Conservation (phyloP, 2,888 invertebrate genomes). For the Sminthurinus aureus region DNA sequence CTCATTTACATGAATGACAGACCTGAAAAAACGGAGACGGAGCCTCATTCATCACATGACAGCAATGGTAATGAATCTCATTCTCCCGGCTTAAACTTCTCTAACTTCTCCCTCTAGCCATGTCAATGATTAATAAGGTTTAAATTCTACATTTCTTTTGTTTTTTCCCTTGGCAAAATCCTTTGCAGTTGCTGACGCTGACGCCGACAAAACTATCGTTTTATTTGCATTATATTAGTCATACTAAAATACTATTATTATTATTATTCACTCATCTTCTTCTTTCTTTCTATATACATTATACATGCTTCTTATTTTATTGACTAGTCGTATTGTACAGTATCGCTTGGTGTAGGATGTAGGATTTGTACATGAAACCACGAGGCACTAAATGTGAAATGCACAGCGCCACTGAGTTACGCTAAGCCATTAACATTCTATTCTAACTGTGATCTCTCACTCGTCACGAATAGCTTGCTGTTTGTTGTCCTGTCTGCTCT, state of each 20-base stretch:
- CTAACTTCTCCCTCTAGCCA: background rate
- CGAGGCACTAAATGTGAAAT: too few species aligned
- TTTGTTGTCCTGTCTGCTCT: too few species aligned
- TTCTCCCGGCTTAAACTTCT: background rate
- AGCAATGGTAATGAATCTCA: conserved; percentile 14
- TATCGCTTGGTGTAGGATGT: too few species aligned
- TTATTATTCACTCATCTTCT: background rate
- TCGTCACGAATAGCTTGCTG: too few species aligned
- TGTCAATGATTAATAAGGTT: conserved; percentile 14
- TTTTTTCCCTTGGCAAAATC: background rate
- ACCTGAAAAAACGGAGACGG: background rate
- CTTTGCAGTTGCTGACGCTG: background rate
- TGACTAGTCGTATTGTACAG: too few species aligned
- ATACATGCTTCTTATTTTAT: too few species aligned
- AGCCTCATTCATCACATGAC: conserved; percentile 1
- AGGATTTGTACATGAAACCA: too few species aligned
- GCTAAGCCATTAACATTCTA: too few species aligned
- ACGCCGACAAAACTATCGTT: background rate
- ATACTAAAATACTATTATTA: conserved; percentile 3
- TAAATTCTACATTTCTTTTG: conserved; percentile 11
- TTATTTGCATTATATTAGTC: background rate
- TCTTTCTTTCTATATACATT: too few species aligned
- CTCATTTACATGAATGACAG: conserved; percentile 2
- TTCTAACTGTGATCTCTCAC: too few species aligned
- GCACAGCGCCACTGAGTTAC: too few species aligned